Conservation (phyloP, 2,113 vertebrate species). For the Panthera tigris region DNA sequence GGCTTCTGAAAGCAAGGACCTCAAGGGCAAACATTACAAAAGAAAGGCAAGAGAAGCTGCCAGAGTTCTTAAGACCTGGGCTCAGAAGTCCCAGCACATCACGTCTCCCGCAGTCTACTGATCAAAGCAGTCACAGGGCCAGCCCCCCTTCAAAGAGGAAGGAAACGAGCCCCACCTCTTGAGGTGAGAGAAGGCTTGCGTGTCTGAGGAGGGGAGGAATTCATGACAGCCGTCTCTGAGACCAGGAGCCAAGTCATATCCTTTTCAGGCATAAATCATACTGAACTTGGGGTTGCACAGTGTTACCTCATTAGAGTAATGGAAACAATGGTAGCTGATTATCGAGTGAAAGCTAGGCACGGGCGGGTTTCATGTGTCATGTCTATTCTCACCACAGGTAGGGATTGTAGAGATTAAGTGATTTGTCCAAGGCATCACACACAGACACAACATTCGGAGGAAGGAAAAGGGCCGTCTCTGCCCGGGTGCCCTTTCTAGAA, state of each 20-base stretch:
- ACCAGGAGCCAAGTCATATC: background rate
- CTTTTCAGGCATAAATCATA: background rate
- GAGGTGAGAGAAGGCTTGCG: background rate
- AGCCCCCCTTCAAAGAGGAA: background rate
- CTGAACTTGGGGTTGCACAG: background rate
- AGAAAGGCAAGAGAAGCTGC: background rate
- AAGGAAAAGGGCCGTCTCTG: background rate
- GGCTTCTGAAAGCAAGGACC: background rate
- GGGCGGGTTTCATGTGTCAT: background rate
- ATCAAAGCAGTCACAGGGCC: background rate
- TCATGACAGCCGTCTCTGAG: background rate
- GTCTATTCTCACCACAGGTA: background rate
- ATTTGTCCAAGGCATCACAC: background rate
- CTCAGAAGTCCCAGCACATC: background rate
- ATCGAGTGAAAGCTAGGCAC: background rate
- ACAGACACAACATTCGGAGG: background rate
- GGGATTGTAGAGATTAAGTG: background rate
- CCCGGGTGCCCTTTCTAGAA: background rate
- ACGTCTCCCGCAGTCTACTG: background rate
- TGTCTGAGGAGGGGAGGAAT: rapidly evolving
- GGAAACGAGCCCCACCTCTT: background rate
- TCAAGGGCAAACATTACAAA: background rate
- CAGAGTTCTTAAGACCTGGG: background rate
- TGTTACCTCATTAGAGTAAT: background rate
- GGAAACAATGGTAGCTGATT: background rate